Evolutionary conservation across 92 coral and sea anemone species (phyloP), one percentile per base, ranked within the genome.

Genomic region (Palythoa grandis): DNA sequence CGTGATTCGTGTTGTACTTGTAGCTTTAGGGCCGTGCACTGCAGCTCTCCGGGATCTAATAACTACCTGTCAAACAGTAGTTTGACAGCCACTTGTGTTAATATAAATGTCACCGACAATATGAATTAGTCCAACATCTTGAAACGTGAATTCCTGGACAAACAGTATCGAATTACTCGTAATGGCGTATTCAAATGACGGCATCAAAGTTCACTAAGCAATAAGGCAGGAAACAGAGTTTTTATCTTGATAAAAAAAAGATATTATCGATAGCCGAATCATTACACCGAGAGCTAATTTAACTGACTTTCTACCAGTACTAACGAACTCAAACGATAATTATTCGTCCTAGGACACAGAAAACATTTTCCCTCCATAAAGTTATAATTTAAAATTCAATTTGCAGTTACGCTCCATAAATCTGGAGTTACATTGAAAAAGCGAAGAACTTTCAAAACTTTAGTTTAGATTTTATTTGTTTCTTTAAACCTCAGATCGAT

Each of bases 71-170:
- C 9, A 43, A 43, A 43, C 9, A 43, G 7, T 8, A 43, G 50
- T 70, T 71, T 75, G 79, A 22, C 79, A 75, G 79, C 79, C 60
- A 52, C 39, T 23, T 23, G 15, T 3, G 22, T 37, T 48, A 52
- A 25, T 29, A 70, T 17, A 70, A 70, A 70, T 12, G 38, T 70
- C 47, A 10, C 52, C 53, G 60, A 75, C 79, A 75, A 53, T n/a
- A 37, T 22, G 53, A 75, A 35, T 23, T 23, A 48, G 14, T n/a
- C 13, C 37, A 24, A 75, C 40, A 75, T 75, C 63, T 75, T 52
- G 79, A 75, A 75, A 75, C 47, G 61, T 75, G 79, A 75, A 75
- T 75, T 75, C 65, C 13, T 75, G 14, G 37, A 74, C 65, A 75
- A 75, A 75, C 79, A 75, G 74, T 53, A 47, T 75, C 60, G 61